These are phyloP conservation scores for Mareca penelope DNA, from an alignment of 2,797 vertebrate genomes.

Conservation along the genomic window DNA sequence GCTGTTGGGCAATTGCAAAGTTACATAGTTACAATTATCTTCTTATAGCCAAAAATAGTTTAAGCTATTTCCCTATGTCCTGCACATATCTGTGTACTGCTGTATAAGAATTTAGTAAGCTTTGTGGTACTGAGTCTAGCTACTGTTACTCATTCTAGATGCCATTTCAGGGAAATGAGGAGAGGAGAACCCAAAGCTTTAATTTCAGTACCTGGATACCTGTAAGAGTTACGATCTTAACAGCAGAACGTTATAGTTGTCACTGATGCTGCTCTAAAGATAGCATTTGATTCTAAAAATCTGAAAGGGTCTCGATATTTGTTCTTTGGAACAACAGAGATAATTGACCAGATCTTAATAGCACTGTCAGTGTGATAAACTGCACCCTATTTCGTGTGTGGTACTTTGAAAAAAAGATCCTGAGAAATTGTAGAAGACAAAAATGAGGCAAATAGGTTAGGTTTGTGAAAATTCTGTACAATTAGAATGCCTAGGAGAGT, in stretches of 20 bases:
- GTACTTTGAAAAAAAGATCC: background rate
- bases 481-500: background rate
- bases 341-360: background rate
- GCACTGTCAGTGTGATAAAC: background rate
- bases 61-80: background rate
- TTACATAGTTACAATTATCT: background rate
- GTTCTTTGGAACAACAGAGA: background rate
- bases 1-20: background rate
- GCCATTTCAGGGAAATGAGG: background rate
- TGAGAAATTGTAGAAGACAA: slow-evolving; percentile 13
- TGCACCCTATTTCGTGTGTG: background rate
- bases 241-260: background rate
- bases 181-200: background rate
- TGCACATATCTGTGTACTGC: background rate
- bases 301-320: background rate
- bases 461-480: background rate
- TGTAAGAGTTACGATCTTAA: background rate
- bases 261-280: background rate
- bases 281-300: background rate
- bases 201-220: background rate
- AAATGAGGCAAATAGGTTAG: slow-evolving; percentile 54
- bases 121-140: background rate
- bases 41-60: background rate
- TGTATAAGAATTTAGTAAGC: background rate
- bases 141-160: background rate